Evolutionary conservation across 2,888 invertebrate genomes (phyloP), one percentile per base, ranked within the genome.

Genomic region (Corythucha ciliata): DNA sequence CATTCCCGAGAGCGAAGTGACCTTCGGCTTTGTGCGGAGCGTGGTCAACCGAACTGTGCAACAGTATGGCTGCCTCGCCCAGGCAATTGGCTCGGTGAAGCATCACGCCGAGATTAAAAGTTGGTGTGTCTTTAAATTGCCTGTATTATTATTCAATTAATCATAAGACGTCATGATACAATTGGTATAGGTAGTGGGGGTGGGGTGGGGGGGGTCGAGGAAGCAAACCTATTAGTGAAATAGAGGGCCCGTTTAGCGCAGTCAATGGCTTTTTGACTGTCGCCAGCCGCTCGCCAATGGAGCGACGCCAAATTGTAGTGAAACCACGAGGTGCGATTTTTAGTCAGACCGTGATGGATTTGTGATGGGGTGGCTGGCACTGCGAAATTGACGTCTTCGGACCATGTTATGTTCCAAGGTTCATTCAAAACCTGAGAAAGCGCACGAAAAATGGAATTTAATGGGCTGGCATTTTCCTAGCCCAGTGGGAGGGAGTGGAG

Each of bases 301-400:
- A 84, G 73, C 2, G 84, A 77, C 26, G 83, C 87, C 68, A 86
- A 73, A 65, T 85, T 84, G 63, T 84, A 81, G 64, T 85, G 77
- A 26, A 85, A 67, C 87, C 87, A 88, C 0, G 83, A 85, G 1
- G 81, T 78, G 48, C 70, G 74, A 65, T 86, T 86, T 64, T 74
- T 73, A 57, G 70, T 68, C 7, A 87, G 69, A 6, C 76, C 76
- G 52, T 73, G 69, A 14, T 78, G 72, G 42, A 84, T 69, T 67
- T 79, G 77, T 63, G 79, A 76, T 0, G 83, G 83, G 18, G 41
- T 51, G 3, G 37, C 12, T 8, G 40, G 48, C 16, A 54, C 26
- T 22, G 32, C 48, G 10, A 40, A 44, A 12, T 52, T 46, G 65
- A 77, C 76, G 53, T 67, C 64, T 45, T 67, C 63, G 18, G 73